Evolutionary conservation across 2,797 vertebrate species (phyloP).

Genomic region (Mormyrus hasselquistii): DNA sequence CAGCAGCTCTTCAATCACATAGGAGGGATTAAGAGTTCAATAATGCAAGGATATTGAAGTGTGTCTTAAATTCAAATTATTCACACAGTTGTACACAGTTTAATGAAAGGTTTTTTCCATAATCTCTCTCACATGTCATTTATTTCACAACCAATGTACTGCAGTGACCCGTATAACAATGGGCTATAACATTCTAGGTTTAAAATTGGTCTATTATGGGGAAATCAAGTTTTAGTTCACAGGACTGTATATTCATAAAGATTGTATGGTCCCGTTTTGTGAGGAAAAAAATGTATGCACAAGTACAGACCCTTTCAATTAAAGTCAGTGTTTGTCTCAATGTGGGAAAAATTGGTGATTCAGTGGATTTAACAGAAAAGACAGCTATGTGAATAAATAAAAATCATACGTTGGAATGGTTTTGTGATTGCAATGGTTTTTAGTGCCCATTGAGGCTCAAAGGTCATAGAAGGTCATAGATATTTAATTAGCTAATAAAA

Average conservation of each 20-base stretch:
- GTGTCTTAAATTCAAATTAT: background rate
- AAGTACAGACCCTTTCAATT: background rate
- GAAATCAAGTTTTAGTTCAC: background rate
- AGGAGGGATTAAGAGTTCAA: conserved; percentile 15
- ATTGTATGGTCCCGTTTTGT: background rate
- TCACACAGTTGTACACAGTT: background rate
- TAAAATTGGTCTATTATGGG: background rate
- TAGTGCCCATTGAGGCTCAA: background rate
- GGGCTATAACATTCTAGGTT: conserved; percentile 6
- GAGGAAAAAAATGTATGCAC: background rate
- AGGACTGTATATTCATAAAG: background rate
- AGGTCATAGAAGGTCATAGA: background rate
- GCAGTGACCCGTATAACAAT: background rate
- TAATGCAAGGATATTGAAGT: conserved; percentile 10
- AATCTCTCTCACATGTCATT: background rate
- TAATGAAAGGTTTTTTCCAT: background rate
- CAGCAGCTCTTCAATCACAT: conserved; percentile 9
- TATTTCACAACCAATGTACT: background rate
- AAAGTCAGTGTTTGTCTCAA: background rate
- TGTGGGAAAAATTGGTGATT: background rate
- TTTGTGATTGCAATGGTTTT: background rate
- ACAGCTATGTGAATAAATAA: background rate
- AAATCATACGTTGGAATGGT: background rate
- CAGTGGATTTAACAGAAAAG: background rate
- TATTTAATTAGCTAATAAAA: background rate